Percentiles rank a stretch among this genome's conserved stretches.
These are phyloP conservation scores for Neotragus moschatus DNA, from an alignment of 2,113 vertebrate genomes.

Conservation along the genomic window DNA sequence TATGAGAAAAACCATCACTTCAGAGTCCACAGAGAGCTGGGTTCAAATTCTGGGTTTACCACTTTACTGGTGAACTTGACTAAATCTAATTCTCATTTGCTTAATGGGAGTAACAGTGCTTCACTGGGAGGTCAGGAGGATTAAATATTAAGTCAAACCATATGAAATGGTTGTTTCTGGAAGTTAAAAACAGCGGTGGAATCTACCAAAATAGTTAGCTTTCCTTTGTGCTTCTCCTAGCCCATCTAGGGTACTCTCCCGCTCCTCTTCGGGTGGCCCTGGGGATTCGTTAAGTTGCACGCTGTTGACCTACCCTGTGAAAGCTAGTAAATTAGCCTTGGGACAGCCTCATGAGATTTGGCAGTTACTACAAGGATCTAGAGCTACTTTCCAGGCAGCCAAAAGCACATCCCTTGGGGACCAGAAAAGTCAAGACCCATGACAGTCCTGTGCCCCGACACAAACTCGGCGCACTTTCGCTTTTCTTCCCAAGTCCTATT, in stretches of 20 bases:
- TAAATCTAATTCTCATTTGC: not conserved
- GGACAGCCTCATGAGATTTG: not conserved
- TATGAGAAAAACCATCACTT: not conserved
- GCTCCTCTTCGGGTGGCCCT: not conserved
- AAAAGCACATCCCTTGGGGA: slow-evolving; percentile 18
- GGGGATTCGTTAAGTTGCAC: not conserved
- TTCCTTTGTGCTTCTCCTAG: not conserved
- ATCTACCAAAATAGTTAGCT: not conserved
- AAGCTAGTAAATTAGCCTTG: not conserved
- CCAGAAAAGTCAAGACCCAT: not conserved
- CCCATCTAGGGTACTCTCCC: not conserved
- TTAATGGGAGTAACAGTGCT: not conserved
- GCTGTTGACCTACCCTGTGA: not conserved
- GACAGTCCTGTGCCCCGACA: not conserved
- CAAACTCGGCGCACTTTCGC: not conserved
- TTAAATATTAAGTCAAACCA: not conserved
- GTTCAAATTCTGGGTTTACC: not conserved
- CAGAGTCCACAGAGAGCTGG: not conserved
- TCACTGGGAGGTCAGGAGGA: not conserved
- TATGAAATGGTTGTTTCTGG: not conserved
- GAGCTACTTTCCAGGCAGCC: slow-evolving; percentile 29
- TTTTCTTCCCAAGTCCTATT: not conserved
- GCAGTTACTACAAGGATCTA: not conserved
- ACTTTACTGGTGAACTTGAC: not conserved
- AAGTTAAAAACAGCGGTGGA: not conserved